A percentile compares a stretch with the other conserved stretches of the same genome.
phyloP scores from a whole-genome alignment of 2,797 vertebrate species.

The Kryptolebias ocellatus region DNA sequence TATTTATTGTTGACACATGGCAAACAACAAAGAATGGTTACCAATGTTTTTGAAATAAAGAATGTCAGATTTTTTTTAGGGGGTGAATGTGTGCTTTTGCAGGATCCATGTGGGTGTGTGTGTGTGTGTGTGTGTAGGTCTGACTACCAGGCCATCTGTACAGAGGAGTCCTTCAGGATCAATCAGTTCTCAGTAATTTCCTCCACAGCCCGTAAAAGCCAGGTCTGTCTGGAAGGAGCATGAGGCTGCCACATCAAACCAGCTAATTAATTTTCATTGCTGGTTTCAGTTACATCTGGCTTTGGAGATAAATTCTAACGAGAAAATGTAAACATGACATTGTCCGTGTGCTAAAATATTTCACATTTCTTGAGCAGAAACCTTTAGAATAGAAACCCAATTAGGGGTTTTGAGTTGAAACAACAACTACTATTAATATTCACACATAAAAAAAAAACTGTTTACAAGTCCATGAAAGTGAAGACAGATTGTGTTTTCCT shows the following conservation, averaged over 20 bases:
- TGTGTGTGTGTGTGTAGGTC: constrained; percentile 24
- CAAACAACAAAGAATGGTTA: constrained; percentile 5
- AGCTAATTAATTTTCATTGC: constrained; percentile 82
- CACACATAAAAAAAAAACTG: constrained; percentile 17
- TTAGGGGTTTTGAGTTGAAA: constrained; percentile 55
- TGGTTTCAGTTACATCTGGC: constrained; percentile 79
- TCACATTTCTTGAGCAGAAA: constrained; percentile 55
- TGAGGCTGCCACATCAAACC: constrained; percentile 78
- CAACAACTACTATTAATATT: constrained; percentile 20
- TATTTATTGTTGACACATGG: not conserved
- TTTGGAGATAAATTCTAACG: constrained; percentile 74
- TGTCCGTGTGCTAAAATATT: constrained; percentile 54
- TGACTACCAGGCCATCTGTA: constrained; percentile 61
- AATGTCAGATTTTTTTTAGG: constrained; percentile 35
- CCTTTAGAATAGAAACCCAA: constrained; percentile 53
- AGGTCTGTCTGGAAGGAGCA: constrained; percentile 76
- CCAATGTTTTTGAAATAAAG: constrained; percentile 17
- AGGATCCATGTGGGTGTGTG: constrained; percentile 15
- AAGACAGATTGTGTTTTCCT: constrained; percentile 24
- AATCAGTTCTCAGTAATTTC: constrained; percentile 79
- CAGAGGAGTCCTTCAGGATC: constrained; percentile 76
- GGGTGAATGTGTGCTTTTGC: constrained; percentile 35
- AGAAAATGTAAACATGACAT: constrained; percentile 76
- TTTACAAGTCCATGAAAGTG: constrained; percentile 12
- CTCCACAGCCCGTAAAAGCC: constrained; percentile 78